Conservation (phyloP, 2,113 vertebrate species). For the Glaucomys volans region DNA sequence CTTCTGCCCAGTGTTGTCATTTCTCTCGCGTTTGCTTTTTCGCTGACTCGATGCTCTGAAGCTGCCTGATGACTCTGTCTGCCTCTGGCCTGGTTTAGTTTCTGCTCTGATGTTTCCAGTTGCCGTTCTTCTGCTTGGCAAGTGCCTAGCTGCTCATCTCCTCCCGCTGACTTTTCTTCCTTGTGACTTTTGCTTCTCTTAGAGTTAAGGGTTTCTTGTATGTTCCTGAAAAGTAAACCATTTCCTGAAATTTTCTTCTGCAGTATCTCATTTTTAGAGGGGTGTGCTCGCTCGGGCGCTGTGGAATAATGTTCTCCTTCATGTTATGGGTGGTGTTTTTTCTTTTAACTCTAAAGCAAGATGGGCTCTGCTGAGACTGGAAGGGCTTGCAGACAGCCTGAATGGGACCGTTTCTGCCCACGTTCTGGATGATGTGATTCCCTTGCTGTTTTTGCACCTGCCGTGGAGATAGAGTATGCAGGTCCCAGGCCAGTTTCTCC, state of each 20-base stretch:
- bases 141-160: not conserved
- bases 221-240: not conserved
- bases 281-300: not conserved
- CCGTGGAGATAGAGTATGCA: not conserved
- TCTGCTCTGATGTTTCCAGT: not conserved
- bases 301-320: not conserved
- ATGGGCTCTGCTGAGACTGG: not conserved
- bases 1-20: conserved; percentile 15
- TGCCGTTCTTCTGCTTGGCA: not conserved
- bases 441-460: not conserved
- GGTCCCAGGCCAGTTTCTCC: not conserved
- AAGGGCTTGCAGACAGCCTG: not conserved
- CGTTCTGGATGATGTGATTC: not conserved
- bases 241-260: not conserved
- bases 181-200: not conserved
- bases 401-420: not conserved
- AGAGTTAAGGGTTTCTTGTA: not conserved
- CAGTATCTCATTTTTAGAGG: not conserved
- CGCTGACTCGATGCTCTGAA: not conserved
- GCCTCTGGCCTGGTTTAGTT: not conserved
- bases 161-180: not conserved
- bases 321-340: not conserved
- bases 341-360: not conserved
- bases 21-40: conserved; percentile 25
- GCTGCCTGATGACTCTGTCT: not conserved